Evolutionary conservation across 2,888 invertebrate species (phyloP), one percentile per base, ranked within the genome.

Genomic region (Eudasyphora cyanicolor): DNA sequence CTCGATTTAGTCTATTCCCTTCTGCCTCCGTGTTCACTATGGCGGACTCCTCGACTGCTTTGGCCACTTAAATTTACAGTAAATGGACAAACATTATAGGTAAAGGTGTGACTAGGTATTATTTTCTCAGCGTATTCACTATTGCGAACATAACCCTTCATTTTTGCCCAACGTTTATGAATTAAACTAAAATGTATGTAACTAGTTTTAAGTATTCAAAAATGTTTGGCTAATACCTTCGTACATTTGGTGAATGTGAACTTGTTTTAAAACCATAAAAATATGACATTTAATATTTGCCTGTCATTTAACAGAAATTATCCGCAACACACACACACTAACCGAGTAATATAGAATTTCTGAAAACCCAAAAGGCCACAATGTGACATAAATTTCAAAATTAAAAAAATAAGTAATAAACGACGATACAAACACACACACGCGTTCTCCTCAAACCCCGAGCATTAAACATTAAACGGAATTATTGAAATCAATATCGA

Each of bases 401-500:
- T n/a, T 70, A 82, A 74, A 45, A 45, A 45, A 45, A 38, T 4
- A 12, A 14, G 12, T n/a, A 45, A n/a, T 5, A 2, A 45, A 75
- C 74, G 21, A 64, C 42, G n/a, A n/a, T n/a, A 54, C 0, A n/a
- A 14, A 49, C 19, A 2, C 64, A 45, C 14, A n/a, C 45, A 35
- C 0, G 14, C 24, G 29, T 38, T 38, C 38, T 12, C 19, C 14
- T 10, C 17, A 29, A 35, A 51, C 32, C 6, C 12, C 45, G 3
- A 2, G 38, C 7, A 42, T 14, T 67, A 0, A 54, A 27, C n/a
- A 76, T 24, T 5, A n/a, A 35, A 51, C 74, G 42, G 67, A 80
- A 80, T 76, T 57, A 75, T 76, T 71, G 73, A 84, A 84, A 81
- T 81, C 75, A 84, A 84, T 84, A 84, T 81, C 67, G 42, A 14